Evolutionary conservation across 2,888 invertebrate species (phyloP), one percentile per base, ranked within the genome.

Genomic region (Drosophila meridiana): DNA sequence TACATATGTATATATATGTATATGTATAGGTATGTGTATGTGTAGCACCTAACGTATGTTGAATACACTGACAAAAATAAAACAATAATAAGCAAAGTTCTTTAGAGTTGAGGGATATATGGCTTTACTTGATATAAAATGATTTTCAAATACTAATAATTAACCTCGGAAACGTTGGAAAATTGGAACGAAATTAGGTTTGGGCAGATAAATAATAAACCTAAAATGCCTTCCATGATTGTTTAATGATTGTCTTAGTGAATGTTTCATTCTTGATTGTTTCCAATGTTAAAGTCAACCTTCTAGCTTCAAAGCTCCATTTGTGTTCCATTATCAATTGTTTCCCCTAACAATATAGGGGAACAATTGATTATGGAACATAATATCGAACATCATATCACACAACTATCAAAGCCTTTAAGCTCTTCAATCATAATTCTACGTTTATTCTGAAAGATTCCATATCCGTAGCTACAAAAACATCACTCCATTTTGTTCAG

Each of bases 1-100:
- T 7, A 9, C 9, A 36, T 36, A 36, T 36, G 4, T 8, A 2
- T 36, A 36, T 36, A 11, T 34, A 34, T 36, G 7, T 34, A 34
- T 34, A 34, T 34, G 2, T 34, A 34, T 34, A 20, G 20, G 26
- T 50, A 2, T 28, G 5, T 14, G 5, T 40, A 50, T 40, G 38
- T 58, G 26, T 11, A 36, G 43, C 61, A 69, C 47, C 48, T 42
- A 30, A 56, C 36, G 28, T 43, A 52, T 69, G 14, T 7, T 20
- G 4, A 11, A 1, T 68, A 68, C 78, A 76, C 76, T 76, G 68
- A 11, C 9, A 28, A 7, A 76, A 78, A 78, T 9, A 20, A 7
- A 14, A 4, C 20, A 20, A 20, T 20, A 9, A 1, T 26, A 7
- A 1, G 4, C 0, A 45, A 47, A 47, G 47, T 14, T 47, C 47